Percentiles rank a stretch among this genome's conserved stretches.
phyloP scores from a whole-genome alignment of 64 coral and sea anemone species.

The Exaiptasia diaphana region DNA sequence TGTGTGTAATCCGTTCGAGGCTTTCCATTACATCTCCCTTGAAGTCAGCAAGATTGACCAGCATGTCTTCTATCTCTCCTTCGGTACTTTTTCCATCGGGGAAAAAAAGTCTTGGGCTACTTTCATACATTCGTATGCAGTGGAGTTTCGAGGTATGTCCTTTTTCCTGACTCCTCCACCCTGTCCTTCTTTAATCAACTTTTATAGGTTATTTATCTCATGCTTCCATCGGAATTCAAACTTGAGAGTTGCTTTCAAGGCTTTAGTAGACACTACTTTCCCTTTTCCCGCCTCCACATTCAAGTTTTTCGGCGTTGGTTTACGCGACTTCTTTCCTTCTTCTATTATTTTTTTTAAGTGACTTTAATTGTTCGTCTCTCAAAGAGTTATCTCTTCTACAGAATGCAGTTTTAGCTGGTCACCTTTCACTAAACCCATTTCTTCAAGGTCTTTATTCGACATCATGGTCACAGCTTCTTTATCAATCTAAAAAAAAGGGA shows the following conservation, averaged over 20 bases:
- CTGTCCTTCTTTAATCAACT: background rate
- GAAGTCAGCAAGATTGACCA: background rate
- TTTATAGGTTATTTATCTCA: background rate
- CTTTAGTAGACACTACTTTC: background rate
- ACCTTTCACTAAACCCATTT: background rate
- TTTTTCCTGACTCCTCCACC: slow-evolving; percentile 3
- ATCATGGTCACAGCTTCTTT: background rate
- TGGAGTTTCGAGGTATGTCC: background rate
- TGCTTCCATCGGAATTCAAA: slow-evolving; percentile 47
- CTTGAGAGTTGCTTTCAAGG: slow-evolving; percentile 1
- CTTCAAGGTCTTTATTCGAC: background rate
- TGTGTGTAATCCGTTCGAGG: background rate
- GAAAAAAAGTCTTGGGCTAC: background rate
- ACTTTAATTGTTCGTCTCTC: background rate
- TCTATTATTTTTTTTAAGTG: background rate
- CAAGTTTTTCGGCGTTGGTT: background rate
- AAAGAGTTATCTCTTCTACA: background rate
- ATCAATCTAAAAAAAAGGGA: too few species aligned
- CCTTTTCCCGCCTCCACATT: background rate
- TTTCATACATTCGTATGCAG: background rate
- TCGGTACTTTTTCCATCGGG: background rate
- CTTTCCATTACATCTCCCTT: background rate
- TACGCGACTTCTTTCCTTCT: background rate
- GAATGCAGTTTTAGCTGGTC: background rate
- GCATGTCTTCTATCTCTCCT: background rate